Conservation (phyloP, 2,797 vertebrate species). For the Pempheris klunzingeri region DNA sequence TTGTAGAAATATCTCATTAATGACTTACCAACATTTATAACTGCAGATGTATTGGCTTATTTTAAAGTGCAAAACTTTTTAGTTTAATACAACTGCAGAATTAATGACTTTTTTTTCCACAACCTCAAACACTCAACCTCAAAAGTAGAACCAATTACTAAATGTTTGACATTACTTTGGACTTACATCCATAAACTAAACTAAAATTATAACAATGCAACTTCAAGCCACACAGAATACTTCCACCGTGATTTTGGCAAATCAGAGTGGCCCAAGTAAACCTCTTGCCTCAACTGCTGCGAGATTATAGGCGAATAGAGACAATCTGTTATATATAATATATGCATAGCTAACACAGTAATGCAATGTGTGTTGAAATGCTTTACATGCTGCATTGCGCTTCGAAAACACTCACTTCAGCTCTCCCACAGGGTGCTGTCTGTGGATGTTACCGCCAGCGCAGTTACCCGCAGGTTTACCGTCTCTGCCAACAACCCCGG, state of each 20-base stretch:
- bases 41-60: background rate
- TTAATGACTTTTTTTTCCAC: background rate
- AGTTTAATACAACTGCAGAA: background rate
- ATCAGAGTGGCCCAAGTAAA: background rate
- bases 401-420: background rate
- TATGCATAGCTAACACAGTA: background rate
- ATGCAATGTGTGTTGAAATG: background rate
- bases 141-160: too few species aligned
- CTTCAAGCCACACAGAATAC: background rate
- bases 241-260: background rate
- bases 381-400: too few species aligned
- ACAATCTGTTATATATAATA: too few species aligned
- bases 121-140: too few species aligned
- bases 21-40: background rate
- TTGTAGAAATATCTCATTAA: background rate
- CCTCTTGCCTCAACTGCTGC: background rate
- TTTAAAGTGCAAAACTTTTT: background rate
- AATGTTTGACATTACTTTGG: background rate
- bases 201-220: background rate
- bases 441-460: background rate
- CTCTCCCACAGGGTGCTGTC: background rate
- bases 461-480: slow-evolving; percentile 25
- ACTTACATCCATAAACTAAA: background rate
- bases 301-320: too few species aligned
- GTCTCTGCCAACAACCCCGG: background rate